Percentiles rank a stretch among this genome's conserved stretches.
Conservation (phyloP, 1,140 invertebrate genomes). For the Leucophenga varia region DNA sequence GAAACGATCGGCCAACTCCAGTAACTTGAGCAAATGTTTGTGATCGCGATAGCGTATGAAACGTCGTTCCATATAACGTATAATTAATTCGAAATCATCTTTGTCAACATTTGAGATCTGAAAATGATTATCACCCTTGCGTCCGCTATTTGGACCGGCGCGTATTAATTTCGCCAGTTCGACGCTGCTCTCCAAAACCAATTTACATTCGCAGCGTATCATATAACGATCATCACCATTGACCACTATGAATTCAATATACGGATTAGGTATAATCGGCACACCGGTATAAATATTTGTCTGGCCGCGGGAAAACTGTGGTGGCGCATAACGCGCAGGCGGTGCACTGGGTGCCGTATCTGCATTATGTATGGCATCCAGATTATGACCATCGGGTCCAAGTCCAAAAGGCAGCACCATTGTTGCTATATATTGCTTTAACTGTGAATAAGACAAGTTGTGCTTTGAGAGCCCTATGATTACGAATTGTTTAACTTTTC, state of each 20-base stretch:
- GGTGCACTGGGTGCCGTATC: constrained; percentile 41
- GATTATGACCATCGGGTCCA: constrained; percentile 43
- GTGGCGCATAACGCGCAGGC: constrained; percentile 32
- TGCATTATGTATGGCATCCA: constrained; percentile 36
- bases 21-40: constrained; percentile 49
- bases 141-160: constrained; percentile 50
- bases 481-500: no score
- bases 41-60: constrained; percentile 53
- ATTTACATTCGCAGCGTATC: constrained; percentile 50
- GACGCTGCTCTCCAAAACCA: constrained; percentile 45
- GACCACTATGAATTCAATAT: constrained; percentile 54
- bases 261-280: constrained; percentile 48
- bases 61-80: constrained; percentile 51
- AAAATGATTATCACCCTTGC: constrained; percentile 52
- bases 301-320: constrained; percentile 31
- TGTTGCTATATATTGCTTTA: not conserved
- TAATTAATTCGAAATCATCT: constrained; percentile 48
- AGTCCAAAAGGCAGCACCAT: constrained; percentile 52
- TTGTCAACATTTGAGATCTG: constrained; percentile 52
- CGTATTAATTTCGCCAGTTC: constrained; percentile 51
- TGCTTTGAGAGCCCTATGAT: no score
- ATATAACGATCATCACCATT: constrained; percentile 53
- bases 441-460: no score
- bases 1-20: constrained; percentile 48
- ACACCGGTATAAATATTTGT: constrained; percentile 48